A percentile compares a stretch with the other conserved stretches of the same genome.
phyloP scores from a whole-genome alignment of 2,797 vertebrate genomes.

The Periophthalmus magnuspinnatus region DNA sequence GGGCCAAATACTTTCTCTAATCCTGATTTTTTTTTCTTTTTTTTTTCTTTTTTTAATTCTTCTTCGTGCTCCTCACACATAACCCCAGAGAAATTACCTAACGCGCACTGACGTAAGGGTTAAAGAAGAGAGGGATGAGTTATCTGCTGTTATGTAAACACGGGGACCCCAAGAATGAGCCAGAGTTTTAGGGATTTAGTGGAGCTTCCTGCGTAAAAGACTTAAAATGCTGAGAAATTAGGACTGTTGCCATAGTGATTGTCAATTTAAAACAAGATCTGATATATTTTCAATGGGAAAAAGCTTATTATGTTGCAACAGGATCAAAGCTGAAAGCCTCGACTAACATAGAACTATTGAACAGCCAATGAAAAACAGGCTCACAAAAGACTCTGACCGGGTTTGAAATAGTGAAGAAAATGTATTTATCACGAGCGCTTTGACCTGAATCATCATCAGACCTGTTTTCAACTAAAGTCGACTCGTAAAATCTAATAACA shows the following conservation, averaged over 20 bases:
- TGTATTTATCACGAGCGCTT: neutral
- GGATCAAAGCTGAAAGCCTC: no score
- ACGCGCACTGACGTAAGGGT: slow-evolving; percentile 5
- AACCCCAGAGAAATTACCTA: slow-evolving; percentile 21
- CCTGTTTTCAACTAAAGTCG: neutral
- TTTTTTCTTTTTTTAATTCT: neutral
- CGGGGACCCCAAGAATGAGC: neutral
- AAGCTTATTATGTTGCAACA: no score
- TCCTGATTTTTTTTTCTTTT: slow-evolving; percentile 22
- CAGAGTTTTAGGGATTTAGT: neutral
- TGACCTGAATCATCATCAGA: neutral
- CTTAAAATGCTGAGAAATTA: no score
- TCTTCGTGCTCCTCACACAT: slow-evolving; percentile 3
- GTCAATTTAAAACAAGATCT: no score
- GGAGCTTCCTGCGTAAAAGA: neutral
- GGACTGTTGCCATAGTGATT: no score
- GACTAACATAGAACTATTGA: neutral
- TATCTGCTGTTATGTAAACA: neutral
- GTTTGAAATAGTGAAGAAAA: neutral
- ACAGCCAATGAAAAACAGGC: neutral
- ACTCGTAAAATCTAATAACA: no score
- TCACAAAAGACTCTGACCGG: neutral
- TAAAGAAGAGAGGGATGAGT: slow-evolving; percentile 2
- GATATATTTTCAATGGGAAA: no score
- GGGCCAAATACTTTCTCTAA: slow-evolving; percentile 37